Base-by-base conservation (phyloP, 2,888 invertebrate genomes). In the Hipparchia semele region DNA sequence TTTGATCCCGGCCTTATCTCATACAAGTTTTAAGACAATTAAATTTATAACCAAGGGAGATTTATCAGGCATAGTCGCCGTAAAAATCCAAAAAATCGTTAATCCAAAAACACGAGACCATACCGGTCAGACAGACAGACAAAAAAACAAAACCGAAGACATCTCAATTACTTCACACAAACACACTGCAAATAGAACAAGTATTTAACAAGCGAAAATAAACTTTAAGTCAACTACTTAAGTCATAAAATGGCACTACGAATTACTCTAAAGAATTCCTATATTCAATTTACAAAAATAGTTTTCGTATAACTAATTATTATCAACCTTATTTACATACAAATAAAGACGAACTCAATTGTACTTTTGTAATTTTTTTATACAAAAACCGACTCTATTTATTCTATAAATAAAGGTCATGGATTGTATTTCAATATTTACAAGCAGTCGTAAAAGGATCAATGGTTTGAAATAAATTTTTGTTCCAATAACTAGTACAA, bases 131-230 rank as follows among this genome's bases (percentile, higher is more conserved):
- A 78, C 77, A 72, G 70, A 77, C 77, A 76, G 56, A 79, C 71
- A 78, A 76, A 79, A 77, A 81, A 83, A 79, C 77, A 62, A 62
- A 86, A 80, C 85, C 86, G 86, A 89, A 89, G 87, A 93, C 89
- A 81, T 84, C 93, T 93, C 93, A 92, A 93, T 93, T 92, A 93
- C 88, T 88, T 88, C 87, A 85, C 87, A 85, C 87, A 86, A 80
- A 78, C 79, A 85, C 82, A 83, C 86, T 86, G 75, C 80, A 89
- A 90, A 91, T 91, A 91, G 86, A 88, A 82, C 81, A 62, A 51
- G n/a, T 60, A 71, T 78, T 70, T 74, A 33, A 66, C 82, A 81
- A 51, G 5, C n/a, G 8, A 77, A 82, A 83, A 73, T 80, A 61
- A 75, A 73, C 78, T 79, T 78, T 87, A 84, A 56, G 0, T 2